Conservation (phyloP, 2,888 invertebrate genomes). For the Microctonus aethiopoides region DNA sequence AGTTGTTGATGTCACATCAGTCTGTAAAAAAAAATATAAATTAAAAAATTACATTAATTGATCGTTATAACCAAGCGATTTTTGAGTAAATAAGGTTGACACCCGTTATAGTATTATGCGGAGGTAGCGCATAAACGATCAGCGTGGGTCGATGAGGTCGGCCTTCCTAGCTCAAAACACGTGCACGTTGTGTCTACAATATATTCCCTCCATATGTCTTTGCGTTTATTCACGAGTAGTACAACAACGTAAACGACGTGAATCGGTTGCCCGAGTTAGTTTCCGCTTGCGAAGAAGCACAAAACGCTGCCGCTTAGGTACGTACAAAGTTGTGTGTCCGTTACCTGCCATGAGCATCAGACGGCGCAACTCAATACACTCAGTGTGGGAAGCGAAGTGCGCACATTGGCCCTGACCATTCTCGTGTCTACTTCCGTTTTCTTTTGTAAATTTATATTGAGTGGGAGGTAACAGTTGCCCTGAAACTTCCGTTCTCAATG, state of each 20-base stretch:
- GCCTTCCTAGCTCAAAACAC: slow-evolving; percentile 48
- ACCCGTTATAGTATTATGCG: slow-evolving; percentile 38
- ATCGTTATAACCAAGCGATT: background rate
- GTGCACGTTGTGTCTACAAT: slow-evolving; percentile 22
- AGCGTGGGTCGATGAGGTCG: slow-evolving; percentile 53
- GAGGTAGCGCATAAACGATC: slow-evolving; percentile 41
- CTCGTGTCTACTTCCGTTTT: slow-evolving; percentile 5
- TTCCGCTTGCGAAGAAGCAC: slow-evolving; percentile 39
- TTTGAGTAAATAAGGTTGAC: background rate
- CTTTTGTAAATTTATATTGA: background rate
- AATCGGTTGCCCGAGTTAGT: slow-evolving; percentile 47
- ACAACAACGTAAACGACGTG: slow-evolving; percentile 34
- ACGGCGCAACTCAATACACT: background rate
- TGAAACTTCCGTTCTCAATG: slow-evolving; percentile 7
- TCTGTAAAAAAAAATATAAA: background rate
- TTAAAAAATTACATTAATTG: background rate
- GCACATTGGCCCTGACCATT: slow-evolving; percentile 7
- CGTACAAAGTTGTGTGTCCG: background rate
- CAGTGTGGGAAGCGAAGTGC: background rate
- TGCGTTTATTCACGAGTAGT: slow-evolving; percentile 21
- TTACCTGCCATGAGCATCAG: slow-evolving; percentile 21
- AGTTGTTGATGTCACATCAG: background rate
- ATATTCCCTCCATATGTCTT: background rate
- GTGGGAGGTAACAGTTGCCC: background rate
- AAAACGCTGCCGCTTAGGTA: background rate